Base-by-base conservation (phyloP, 2,113 vertebrate species). In the Limnothrissa miodon region DNA sequence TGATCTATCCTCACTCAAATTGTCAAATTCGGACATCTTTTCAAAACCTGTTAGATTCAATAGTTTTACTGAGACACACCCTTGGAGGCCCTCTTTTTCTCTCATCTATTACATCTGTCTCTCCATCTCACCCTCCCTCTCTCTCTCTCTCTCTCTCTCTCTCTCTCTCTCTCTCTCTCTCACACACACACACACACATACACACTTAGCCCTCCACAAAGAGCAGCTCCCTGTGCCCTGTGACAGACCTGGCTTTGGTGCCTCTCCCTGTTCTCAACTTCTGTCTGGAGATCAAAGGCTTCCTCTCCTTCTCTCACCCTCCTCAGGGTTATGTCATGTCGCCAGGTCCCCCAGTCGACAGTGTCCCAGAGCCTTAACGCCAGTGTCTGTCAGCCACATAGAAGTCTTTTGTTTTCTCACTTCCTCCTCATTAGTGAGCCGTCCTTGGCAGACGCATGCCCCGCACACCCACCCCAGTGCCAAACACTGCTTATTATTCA, bases 61-160 rank as follows among this genome's bases (percentile, higher is more conserved):
- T 56, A 83, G 46, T 78, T 62, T 79, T 45, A 78, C 46, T 39
- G 21, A 82, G 46, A 42, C 79, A 82, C 82, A 80, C 45, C 81
- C 39, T 39, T 78, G 11, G 1, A 62, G 10, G 6, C 7, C 7
- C 23, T 11, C n/a, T 42, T 42, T 42, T 42, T 42, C n/a, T 62
- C 7, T n/a, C n/a, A n/a, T n/a, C n/a, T n/a, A n/a, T n/a, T n/a
- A n/a, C n/a, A n/a, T n/a, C n/a, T n/a, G n/a, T 45, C 80, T 56
- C 45, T 53, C 39, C 48, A 33, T 39, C 66, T 81, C 66, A 45
- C 48, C 45, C 53, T 29, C 11, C 23, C 33, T 56, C 56, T 56
- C 36, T 74, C 13, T 42, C n/a, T 33, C 21, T 53, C 33, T 70
- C 53, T 56, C 53, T n/a, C 23, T 56, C 1, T 59, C 53, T 25